Percentiles rank a stretch among this genome's conserved stretches.
Evolutionary conservation across 2,888 invertebrate genomes (phyloP).

Genomic region (Halictus quadricinctus): DNA sequence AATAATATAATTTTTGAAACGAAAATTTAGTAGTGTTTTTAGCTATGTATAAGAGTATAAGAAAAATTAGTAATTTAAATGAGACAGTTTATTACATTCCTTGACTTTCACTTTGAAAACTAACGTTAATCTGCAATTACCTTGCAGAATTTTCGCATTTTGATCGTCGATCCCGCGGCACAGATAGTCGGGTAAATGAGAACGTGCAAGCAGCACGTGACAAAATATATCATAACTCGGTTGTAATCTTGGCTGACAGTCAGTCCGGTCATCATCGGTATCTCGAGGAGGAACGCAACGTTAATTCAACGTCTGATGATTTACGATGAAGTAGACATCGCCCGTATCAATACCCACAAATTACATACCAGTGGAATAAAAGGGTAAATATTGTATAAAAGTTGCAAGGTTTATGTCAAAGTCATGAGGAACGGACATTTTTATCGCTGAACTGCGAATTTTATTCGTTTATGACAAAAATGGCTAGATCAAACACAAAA

Average conservation of each 20-base stretch:
- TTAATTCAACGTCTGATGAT: slow-evolving; percentile 25
- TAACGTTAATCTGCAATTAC: not conserved
- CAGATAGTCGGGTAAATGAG: not conserved
- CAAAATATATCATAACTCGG: slow-evolving; percentile 41
- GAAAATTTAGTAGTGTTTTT: too few species aligned
- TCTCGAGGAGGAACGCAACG: slow-evolving; percentile 13
- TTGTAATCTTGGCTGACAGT: slow-evolving; percentile 48
- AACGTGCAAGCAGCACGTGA: slow-evolving; percentile 25
- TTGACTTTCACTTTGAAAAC: not conserved
- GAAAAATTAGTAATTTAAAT: not conserved
- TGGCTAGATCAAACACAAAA: not conserved
- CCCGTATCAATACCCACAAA: slow-evolving; percentile 7
- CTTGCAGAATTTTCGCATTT: not conserved
- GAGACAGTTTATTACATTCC: not conserved
- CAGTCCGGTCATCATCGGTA: slow-evolving; percentile 7
- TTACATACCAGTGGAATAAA: slow-evolving; percentile 1
- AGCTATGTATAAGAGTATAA: too few species aligned
- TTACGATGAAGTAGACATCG: slow-evolving; percentile 18
- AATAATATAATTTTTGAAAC: too few species aligned
- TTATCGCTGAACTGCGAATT: not conserved
- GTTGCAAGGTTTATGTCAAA: slow-evolving; percentile 9
- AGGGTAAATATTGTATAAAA: slow-evolving; percentile 1
- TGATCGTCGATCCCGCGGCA: not conserved
- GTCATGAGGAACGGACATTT: not conserved
- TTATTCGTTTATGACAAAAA: not conserved